A percentile compares a stretch with the other conserved stretches of the same genome.
Evolutionary conservation across 2,113 vertebrate genomes (phyloP).

Genomic region (Cyanoderma ruficeps): DNA sequence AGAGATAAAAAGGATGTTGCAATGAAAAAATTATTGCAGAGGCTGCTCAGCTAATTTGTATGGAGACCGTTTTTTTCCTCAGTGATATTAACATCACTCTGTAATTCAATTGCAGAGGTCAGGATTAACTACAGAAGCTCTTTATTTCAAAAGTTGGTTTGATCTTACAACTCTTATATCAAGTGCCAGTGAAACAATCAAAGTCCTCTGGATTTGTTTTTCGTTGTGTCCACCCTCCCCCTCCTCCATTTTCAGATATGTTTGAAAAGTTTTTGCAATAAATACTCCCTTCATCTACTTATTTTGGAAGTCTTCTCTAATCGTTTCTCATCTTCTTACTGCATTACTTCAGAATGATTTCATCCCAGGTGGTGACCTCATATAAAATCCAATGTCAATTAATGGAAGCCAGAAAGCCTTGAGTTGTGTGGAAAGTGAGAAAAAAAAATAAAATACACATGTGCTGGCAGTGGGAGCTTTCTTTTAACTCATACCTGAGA

Average conservation of each 20-base stretch:
- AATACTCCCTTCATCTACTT: slow-evolving; percentile 30
- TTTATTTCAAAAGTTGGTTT: slow-evolving; percentile 8
- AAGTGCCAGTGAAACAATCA: slow-evolving; percentile 45
- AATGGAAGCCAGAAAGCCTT: slow-evolving; percentile 52
- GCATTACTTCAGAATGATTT: slow-evolving; percentile 69
- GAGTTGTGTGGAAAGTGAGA: slow-evolving; percentile 16
- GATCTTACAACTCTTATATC: slow-evolving; percentile 9
- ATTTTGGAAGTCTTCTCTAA: slow-evolving; percentile 31
- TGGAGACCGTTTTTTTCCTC: neutral
- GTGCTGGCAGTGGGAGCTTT: slow-evolving; percentile 3
- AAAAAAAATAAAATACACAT: slow-evolving; percentile 29
- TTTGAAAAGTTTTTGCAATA: slow-evolving; percentile 19
- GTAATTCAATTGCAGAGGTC: neutral
- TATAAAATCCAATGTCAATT: slow-evolving; percentile 52
- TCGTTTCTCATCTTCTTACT: slow-evolving; percentile 33
- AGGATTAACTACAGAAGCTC: slow-evolving; percentile 4
- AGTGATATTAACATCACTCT: neutral
- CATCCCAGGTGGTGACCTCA: slow-evolving; percentile 61
- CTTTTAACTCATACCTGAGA: slow-evolving; percentile 67
- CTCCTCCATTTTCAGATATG: neutral
- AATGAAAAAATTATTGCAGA: neutral
- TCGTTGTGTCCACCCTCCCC: neutral
- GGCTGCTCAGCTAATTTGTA: neutral
- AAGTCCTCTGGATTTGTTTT: slow-evolving; percentile 1
- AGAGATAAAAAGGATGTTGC: slow-evolving; percentile 51